A percentile compares a stretch with the other conserved stretches of the same genome.
These are phyloP conservation scores for Datnioides undecimradiatus DNA, from an alignment of 2,113 vertebrate genomes.

Conservation along the genomic window DNA sequence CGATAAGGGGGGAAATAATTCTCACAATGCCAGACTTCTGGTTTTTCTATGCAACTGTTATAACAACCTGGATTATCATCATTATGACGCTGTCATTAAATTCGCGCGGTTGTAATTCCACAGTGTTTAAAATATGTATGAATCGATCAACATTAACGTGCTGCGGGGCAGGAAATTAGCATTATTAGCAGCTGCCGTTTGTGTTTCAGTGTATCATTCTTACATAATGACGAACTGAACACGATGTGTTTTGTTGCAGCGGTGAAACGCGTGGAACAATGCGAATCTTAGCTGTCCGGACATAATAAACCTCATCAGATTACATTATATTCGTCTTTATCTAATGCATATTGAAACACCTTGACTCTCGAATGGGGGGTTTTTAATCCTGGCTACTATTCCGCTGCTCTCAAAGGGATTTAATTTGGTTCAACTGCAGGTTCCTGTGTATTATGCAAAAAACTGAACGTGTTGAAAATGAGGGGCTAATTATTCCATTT, in stretches of 20 bases:
- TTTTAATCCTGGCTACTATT: constrained; percentile 60
- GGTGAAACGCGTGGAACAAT: background rate
- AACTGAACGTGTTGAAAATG: constrained; percentile 66
- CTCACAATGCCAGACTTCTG: background rate
- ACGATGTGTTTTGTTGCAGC: background rate
- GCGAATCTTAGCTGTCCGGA: background rate
- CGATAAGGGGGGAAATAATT: constrained; percentile 16
- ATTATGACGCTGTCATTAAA: constrained; percentile 32
- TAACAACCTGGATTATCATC: constrained; percentile 8
- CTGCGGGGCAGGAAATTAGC: background rate
- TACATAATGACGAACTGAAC: background rate
- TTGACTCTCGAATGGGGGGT: constrained; percentile 42
- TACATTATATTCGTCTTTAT: constrained; percentile 48
- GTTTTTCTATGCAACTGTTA: background rate
- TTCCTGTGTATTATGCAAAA: constrained; percentile 70
- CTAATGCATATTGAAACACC: constrained; percentile 52
- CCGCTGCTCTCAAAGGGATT: constrained; percentile 63
- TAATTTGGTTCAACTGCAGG: constrained; percentile 72
- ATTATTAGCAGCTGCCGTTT: constrained; percentile 17
- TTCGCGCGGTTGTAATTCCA: constrained; percentile 19
- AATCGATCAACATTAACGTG: background rate
- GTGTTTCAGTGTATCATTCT: background rate
- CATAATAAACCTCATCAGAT: constrained; percentile 39
- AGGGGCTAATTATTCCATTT: constrained; percentile 77
- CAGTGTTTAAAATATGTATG: constrained; percentile 20